A percentile compares a stretch with the other conserved stretches of the same genome.
phyloP scores from a whole-genome alignment of 2,888 invertebrate species.

The Zaprionus obscuricornis region DNA sequence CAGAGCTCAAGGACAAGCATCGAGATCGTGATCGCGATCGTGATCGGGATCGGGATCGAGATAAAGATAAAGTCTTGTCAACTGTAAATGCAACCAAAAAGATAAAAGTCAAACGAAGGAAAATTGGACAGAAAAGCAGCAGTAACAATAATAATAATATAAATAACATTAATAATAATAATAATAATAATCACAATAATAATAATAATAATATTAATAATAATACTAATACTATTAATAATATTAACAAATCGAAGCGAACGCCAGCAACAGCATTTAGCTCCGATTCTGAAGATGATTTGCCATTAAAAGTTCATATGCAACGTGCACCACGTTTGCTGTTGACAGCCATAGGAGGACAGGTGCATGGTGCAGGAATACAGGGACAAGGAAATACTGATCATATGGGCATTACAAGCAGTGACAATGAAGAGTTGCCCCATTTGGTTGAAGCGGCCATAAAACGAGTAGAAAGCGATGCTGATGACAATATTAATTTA shows the following conservation, averaged over 20 bases:
- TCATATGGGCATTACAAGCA: conserved; percentile 84
- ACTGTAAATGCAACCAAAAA: conserved; percentile 67
- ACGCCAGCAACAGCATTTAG: conserved; percentile 51
- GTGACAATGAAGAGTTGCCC: conserved; percentile 91
- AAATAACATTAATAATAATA: conserved; percentile 30
- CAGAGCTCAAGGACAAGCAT: conserved; percentile 65
- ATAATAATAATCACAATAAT: conserved; percentile 26
- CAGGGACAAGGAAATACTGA: conserved; percentile 46
- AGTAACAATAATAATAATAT: conserved; percentile 11
- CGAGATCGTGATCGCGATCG: conserved; percentile 36
- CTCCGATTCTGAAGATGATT: conserved; percentile 78
- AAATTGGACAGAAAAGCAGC: conserved; percentile 54
- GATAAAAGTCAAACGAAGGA: conserved; percentile 80
- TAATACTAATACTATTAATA: conserved; percentile 30
- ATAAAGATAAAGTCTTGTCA: conserved; percentile 25
- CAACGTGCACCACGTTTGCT: conserved; percentile 78
- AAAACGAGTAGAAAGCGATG: conserved; percentile 89
- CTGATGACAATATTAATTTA: conserved; percentile 85
- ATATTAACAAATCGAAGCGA: conserved; percentile 40
- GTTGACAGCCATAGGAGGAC: conserved; percentile 67
- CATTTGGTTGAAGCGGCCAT: conserved; percentile 90
- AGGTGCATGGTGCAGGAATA: not conserved
- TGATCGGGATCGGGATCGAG: no score
- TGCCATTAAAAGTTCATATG: conserved; percentile 68
- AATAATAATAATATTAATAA: conserved; percentile 19